Percentiles rank a stretch among this genome's conserved stretches.
These are phyloP conservation scores for Charaxes varanes DNA, from an alignment of 1,140 invertebrate genomes.

Conservation along the genomic window DNA sequence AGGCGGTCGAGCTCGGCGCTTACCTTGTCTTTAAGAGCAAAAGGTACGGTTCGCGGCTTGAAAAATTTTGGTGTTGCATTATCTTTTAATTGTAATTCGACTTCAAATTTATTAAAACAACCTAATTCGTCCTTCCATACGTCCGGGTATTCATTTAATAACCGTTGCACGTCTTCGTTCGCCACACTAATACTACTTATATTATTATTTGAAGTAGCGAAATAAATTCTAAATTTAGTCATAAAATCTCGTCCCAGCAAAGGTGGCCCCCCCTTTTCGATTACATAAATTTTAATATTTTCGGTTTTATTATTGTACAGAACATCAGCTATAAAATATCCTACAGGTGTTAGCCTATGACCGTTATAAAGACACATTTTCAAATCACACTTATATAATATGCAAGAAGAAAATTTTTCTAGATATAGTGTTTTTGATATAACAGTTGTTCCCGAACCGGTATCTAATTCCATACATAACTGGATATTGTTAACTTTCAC, in stretches of 20 bases:
- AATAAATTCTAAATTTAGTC: slow-evolving; percentile 8
- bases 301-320: slow-evolving; percentile 5
- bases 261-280: slow-evolving; percentile 15
- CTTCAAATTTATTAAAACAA: slow-evolving; percentile 31
- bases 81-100: slow-evolving; percentile 22
- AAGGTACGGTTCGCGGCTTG: slow-evolving; percentile 26
- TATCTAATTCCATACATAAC: slow-evolving; percentile 17
- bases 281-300: slow-evolving; percentile 12
- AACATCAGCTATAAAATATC: slow-evolving; percentile 9
- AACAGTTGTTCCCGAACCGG: slow-evolving; percentile 17
- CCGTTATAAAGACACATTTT: slow-evolving; percentile 16
- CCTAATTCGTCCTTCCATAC: slow-evolving; percentile 27
- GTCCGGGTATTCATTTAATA: slow-evolving; percentile 17
- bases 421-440: slow-evolving; percentile 16
- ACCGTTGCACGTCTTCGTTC: slow-evolving; percentile 10
- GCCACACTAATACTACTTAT: slow-evolving; percentile 11
- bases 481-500: slow-evolving; percentile 11
- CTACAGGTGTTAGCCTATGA: slow-evolving; percentile 15
- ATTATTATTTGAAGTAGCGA: slow-evolving; percentile 3
- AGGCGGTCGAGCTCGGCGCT: slow-evolving; percentile 21
- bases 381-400: slow-evolving; percentile 9
- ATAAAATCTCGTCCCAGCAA: slow-evolving; percentile 15
- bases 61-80: slow-evolving; percentile 24
- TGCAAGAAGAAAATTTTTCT: slow-evolving; percentile 10
- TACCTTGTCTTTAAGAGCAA: slow-evolving; percentile 22